Evolutionary conservation across 2,888 invertebrate species (phyloP), one percentile per base, ranked within the genome.

Genomic region (Watsonalla binaria): DNA sequence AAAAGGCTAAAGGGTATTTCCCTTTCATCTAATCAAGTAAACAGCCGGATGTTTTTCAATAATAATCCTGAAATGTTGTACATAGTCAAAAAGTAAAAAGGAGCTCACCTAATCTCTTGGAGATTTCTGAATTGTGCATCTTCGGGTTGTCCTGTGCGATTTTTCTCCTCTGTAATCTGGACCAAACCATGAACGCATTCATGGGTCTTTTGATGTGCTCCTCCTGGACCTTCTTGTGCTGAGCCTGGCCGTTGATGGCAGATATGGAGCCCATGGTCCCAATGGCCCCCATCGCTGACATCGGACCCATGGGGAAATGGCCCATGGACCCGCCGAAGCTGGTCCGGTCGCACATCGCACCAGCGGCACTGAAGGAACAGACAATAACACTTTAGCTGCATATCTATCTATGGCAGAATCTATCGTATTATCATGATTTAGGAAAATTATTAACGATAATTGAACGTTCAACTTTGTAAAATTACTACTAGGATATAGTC

Each of bases 101-200:
- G 5, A 14, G 89, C 95, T 93, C 68, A 96, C 96, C 97, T 66
- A 98, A 92, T 82, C 98, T 90, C 83, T 98, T 98, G 7, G 97
- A 97, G 67, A 99, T 98, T 88, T 98, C 98, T 0, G 97, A 97
- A 83, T 98, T 98, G 87, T 98, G 98, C 98, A 98, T 98, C 92
- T 99, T 98, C 0, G 98, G 98, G 84, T 99, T 98, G 74, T 98
- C 98, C 86, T 98, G 98, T 0, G 98, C 98, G 72, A 99, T 99
- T 90, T 98, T 98, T 73, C 98, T 91, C 66, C 98, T 90, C 82
- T 98, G 98, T 53, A 97, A 92, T 58, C 98, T 89, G 9, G 98
- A 98, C 98, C 98, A 98, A 51, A 98, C 98, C 98, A 99, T 98
- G 88, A 98, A 98, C 0, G 98, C 98, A 86, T 99, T 99, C 98